Base-by-base conservation (phyloP, 2,888 invertebrate species). In the Nebria salina region DNA sequence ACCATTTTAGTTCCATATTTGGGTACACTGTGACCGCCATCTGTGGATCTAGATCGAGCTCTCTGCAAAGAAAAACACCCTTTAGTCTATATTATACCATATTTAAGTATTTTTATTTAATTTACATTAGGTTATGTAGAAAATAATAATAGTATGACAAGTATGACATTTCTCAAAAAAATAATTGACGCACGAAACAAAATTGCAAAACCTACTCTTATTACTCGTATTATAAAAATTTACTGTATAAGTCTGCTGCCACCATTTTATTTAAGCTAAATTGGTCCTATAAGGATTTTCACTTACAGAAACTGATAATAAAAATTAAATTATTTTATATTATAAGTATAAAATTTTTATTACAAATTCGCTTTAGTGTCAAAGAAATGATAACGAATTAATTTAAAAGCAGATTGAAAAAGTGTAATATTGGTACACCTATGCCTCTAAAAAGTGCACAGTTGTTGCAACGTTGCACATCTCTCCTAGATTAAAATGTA, bases 11-110 rank as follows among this genome's bases (percentile, higher is more conserved):
- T 83, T 88, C 88, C 86, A 88, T 87, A 86, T 88, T 88, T 82
- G 88, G 87, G 83, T 88, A 88, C 83, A 88, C 87, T 78, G 88
- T 88, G 85, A 88, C 88, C 84, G 88, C 88, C 88, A 88, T 88
- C 83, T 85, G 83, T 83, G 82, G 83, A 81, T 83, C 76, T 82
- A 83, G 84, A 81, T 84, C 83, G 42, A 72, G 43, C 15, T 70
- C 81, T 43, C 81, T 81, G 65, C 7, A 76, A 75, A 9, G 65
- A 74, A 20, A 68, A 79, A 68, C 41, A 66, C 25, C 2, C 20
- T 20, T 54, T 54, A 54, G 54, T 2, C 2, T 54, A 11, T 13
- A 54, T 13, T 54, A 43, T 9, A 43, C 6, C 3, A 2, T 13
- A 8, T 54, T 1, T 54, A 13, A 54, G 13, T 34, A 34, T 34